A percentile compares a stretch with the other conserved stretches of the same genome.
Evolutionary conservation across 37 sponge, comb jelly and placozoan genomes (phyloP).

Genomic region (Bolinopsis microptera): DNA sequence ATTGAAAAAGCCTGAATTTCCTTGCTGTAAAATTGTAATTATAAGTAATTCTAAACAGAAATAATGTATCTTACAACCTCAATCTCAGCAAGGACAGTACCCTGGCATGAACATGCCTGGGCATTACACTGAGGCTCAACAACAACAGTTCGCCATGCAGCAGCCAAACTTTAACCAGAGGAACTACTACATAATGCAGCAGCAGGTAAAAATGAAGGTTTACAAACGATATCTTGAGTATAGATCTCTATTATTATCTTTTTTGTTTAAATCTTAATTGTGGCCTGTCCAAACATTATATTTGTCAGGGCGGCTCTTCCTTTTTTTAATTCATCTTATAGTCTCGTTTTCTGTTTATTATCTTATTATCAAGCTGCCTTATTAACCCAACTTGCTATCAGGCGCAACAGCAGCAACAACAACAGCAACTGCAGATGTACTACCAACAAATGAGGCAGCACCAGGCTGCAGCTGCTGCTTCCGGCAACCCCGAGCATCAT

Average conservation of each 20-base stretch:
- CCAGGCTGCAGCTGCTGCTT: background rate
- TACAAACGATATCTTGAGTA: no score
- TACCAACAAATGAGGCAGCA: background rate
- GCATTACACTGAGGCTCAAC: no score
- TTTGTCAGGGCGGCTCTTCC: no score
- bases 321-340: background rate
- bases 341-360: background rate
- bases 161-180: constrained; percentile 49
- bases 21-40: no score
- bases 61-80: no score
- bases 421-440: constrained; percentile 7
- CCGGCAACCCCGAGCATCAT: background rate
- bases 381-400: no score
- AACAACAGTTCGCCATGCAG: background rate
- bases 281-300: no score
- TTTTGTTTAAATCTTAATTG: no score
- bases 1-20: no score
- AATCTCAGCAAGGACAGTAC: background rate
- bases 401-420: constrained; percentile 50
- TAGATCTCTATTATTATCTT: no score
- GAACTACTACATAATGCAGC: constrained; percentile 48
- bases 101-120: background rate
- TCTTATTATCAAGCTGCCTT: background rate
- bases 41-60: no score
- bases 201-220: constrained; percentile 1